Evolutionary conservation across 2,888 invertebrate species (phyloP).

Genomic region (Yponomeuta plumbellus): DNA sequence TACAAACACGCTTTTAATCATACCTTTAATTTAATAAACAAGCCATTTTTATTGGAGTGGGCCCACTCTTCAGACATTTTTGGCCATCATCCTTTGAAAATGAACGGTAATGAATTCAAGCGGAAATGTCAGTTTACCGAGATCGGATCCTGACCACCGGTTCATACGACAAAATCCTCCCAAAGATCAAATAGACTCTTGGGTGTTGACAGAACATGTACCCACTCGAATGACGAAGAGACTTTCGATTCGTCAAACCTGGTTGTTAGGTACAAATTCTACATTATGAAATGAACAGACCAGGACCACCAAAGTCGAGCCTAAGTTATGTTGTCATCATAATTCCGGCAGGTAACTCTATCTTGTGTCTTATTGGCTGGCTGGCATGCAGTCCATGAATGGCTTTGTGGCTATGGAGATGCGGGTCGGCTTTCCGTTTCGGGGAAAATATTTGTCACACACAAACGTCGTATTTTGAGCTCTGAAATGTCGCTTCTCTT

Average conservation of each 20-base stretch:
- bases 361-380: background rate
- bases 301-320: slow-evolving; percentile 1
- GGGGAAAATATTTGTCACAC: background rate
- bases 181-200: slow-evolving; percentile 33
- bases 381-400: background rate
- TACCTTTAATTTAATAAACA: no score
- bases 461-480: background rate
- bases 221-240: slow-evolving; percentile 25
- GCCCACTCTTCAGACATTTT: no score
- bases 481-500: background rate
- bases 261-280: background rate
- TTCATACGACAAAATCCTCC: slow-evolving; percentile 54
- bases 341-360: slow-evolving; percentile 1
- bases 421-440: slow-evolving; percentile 3
- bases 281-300: background rate
- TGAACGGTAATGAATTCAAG: slow-evolving; percentile 40
- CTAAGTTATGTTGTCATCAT: slow-evolving; percentile 4
- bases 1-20: no score
- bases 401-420: slow-evolving; percentile 3
- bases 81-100: no score
- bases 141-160: slow-evolving; percentile 40
- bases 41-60: no score
- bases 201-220: slow-evolving; percentile 45
- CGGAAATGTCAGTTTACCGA: slow-evolving; percentile 63
- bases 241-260: background rate